phyloP scores from a whole-genome alignment of 2,888 invertebrate genomes.

The Brenthis ino region DNA sequence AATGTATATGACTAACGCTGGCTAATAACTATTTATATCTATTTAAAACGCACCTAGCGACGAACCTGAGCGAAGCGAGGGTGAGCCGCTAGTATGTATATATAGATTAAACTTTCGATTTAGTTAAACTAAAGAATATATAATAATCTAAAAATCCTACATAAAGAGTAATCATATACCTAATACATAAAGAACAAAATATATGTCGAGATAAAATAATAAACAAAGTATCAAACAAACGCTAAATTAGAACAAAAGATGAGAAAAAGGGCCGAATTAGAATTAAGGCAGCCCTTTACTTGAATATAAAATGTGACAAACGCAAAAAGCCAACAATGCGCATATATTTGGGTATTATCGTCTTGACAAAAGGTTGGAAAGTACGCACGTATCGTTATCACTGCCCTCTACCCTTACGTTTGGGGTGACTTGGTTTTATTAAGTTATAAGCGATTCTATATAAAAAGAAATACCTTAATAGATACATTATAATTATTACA shows the following conservation, averaged over 20 bases:
- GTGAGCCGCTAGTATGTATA: no score
- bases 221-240: constrained; percentile 14
- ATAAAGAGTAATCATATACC: no score
- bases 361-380: constrained; percentile 79
- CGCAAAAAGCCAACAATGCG: constrained; percentile 69
- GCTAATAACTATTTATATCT: no score
- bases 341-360: constrained; percentile 77
- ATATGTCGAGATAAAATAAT: not conserved
- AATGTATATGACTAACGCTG: no score
- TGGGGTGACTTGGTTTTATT: constrained; percentile 59
- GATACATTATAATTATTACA: no score
- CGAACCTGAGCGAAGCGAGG: no score
- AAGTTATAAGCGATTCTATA: constrained; percentile 40
- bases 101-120: no score
- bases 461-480: not conserved
- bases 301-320: constrained; percentile 62
- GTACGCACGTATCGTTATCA: constrained; percentile 79
- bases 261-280: constrained; percentile 39
- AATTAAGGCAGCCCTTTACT: constrained; percentile 46
- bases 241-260: constrained; percentile 37
- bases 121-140: no score
- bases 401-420: constrained; percentile 74
- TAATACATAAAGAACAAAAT: not conserved
- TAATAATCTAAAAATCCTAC: no score
- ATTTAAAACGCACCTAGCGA: no score